These are phyloP conservation scores for Drosophila putrida DNA, from an alignment of 2,888 invertebrate species.

Conservation along the genomic window DNA sequence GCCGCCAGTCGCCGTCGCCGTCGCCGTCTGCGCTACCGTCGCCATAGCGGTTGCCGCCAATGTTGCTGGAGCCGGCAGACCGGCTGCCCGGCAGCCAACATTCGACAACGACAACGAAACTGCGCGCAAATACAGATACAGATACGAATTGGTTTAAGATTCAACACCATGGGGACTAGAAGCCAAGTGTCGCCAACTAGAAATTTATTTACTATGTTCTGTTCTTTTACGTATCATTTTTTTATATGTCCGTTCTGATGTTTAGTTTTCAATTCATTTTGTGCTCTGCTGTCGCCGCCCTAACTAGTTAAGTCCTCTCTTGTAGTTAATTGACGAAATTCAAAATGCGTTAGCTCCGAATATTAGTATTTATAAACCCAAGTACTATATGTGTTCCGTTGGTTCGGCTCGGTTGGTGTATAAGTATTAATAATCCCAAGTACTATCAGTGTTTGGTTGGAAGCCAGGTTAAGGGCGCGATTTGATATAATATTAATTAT, in stretches of 20 bases:
- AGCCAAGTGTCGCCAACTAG: constrained; percentile 82
- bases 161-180: constrained; percentile 82
- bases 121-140: constrained; percentile 51
- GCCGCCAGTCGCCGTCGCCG: constrained; percentile 73
- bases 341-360: constrained; percentile 8
- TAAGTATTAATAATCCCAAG: neutral
- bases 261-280: constrained; percentile 39
- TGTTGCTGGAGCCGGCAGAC: constrained; percentile 61
- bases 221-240: constrained; percentile 57
- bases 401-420: no score
- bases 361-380: neutral
- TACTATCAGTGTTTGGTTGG: no score
- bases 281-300: constrained; percentile 16
- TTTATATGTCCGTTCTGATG: constrained; percentile 25
- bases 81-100: constrained; percentile 83
- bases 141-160: constrained; percentile 72
- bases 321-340: constrained; percentile 14
- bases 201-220: constrained; percentile 67
- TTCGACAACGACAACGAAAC: constrained; percentile 59
- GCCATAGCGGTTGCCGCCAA: constrained; percentile 67
- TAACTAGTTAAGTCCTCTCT: constrained; percentile 11
- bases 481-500: no score
- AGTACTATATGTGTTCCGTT: no score
- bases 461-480: no score
- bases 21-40: constrained; percentile 70